Percentiles rank a stretch among this genome's conserved stretches.
These are phyloP conservation scores for Botrylloides violaceus DNA, from an alignment of 23 tunicate genomes.

Conservation along the genomic window DNA sequence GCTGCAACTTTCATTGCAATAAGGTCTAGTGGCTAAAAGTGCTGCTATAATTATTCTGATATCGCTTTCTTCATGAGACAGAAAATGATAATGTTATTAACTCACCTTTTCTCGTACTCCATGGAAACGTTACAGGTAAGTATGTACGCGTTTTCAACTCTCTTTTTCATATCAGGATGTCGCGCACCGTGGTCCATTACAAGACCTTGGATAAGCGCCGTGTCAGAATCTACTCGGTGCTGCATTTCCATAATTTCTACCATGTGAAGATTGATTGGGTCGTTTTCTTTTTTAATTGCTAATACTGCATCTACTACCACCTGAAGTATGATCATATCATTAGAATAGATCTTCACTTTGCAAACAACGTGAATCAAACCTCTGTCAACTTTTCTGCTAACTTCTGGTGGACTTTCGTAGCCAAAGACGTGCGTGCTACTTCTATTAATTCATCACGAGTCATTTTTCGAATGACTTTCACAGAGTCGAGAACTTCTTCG, in stretches of 20 bases:
- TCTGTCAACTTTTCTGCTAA: constrained; percentile 90
- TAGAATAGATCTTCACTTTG: background rate
- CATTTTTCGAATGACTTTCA: constrained; percentile 49
- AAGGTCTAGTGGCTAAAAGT: background rate
- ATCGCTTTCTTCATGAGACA: too few species aligned
- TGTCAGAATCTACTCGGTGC: constrained; percentile 80
- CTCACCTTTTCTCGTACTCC: constrained; percentile 97
- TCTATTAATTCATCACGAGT: constrained; percentile 63
- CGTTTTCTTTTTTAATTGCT: constrained; percentile 65
- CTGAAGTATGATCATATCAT: constrained; percentile 1
- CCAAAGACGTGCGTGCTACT: constrained; percentile 82
- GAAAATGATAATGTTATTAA: background rate
- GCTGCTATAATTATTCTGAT: too few species aligned
- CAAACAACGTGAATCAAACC: background rate
- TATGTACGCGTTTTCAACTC: constrained; percentile 86
- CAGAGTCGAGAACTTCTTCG: constrained; percentile 52
- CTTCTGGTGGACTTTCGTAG: constrained; percentile 83
- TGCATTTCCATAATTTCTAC: constrained; percentile 99
- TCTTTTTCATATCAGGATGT: constrained; percentile 96
- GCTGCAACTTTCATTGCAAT: background rate
- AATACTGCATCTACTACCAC: constrained; percentile 91
- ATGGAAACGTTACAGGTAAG: constrained; percentile 93
- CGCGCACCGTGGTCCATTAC: constrained; percentile 99
- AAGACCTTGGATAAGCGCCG: constrained; percentile 54
- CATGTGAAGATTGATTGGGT: constrained; percentile 95